These are phyloP conservation scores for Rhinopomastus cyanomelas DNA, from an alignment of 2,113 vertebrate genomes.

Conservation along the genomic window DNA sequence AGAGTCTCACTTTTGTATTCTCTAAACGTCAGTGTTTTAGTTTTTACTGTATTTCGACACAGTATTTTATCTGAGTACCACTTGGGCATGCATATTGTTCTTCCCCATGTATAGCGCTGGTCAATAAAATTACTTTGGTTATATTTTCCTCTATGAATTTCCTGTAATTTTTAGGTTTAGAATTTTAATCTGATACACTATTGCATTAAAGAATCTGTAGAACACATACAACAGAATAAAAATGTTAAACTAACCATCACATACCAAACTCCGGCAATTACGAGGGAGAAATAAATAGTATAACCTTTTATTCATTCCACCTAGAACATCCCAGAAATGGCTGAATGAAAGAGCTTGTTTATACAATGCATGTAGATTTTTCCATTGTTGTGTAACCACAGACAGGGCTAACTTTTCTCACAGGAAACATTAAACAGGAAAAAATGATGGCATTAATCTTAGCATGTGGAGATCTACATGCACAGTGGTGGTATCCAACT, in stretches of 20 bases:
- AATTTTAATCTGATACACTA: background rate
- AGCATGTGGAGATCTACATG: background rate
- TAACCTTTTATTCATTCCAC: background rate
- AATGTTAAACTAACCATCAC: too few relatives aligned
- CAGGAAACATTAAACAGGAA: background rate
- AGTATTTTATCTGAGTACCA: background rate
- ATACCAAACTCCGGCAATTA: background rate
- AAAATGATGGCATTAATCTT: slow-evolving; percentile 14
- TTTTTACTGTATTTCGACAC: background rate
- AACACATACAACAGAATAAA: background rate
- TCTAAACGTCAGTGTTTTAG: background rate
- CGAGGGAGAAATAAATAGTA: background rate
- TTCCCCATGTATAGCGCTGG: background rate
- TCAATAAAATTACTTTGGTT: background rate
- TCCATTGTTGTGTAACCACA: background rate
- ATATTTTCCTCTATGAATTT: background rate
- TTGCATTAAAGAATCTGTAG: background rate
- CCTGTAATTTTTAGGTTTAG: background rate
- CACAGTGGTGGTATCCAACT: slow-evolving; percentile 1
- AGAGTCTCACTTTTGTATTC: background rate
- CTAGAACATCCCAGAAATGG: background rate
- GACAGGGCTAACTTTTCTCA: background rate
- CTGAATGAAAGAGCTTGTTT: background rate
- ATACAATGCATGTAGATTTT: background rate
- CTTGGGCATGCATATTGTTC: background rate